Evolutionary conservation across 2,113 vertebrate genomes (phyloP), one percentile per base, ranked within the genome.

Genomic region (Lophius piscatorius): DNA sequence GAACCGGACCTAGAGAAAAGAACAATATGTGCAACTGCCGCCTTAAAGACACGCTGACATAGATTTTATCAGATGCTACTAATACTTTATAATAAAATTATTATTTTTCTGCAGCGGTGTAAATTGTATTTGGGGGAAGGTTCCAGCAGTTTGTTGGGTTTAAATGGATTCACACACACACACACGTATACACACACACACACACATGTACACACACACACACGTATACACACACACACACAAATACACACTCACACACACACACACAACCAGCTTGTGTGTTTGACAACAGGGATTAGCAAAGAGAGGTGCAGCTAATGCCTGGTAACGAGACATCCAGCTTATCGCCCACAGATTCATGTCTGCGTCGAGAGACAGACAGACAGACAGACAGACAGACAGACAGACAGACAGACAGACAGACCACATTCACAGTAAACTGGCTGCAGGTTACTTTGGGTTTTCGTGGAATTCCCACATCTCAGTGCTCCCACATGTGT

Each of bases 201-300:
- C 39, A 13, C 40, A 44, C 22, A 41, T 42, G 47, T 44, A 40
- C 52, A 28, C 44, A n/a, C 14, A 47, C 33, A 40, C 49, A 49
- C 31, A 44, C 35, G 70, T 39, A 21, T 24, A 11, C 24, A 54
- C 24, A 29, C 22, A 44, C 35, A 29, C 35, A 42, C 65, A 56
- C 46, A 59, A 21, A 47, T 22, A 36, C 40, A n/a, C 42, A 45
- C 23, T 29, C 54, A 29, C 46, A 16, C n/a, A 49, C 35, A 42
- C 50, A 50, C 28, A 46, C 31, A 74, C 40, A 22, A 46, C 45
- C 56, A 84, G 59, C 44, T 17, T 70, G 79, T 63, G 67, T 80
- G 75, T 80, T 69, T 82, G 82, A 82, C 71, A 82, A 78, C 69
- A 69, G 51, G 64, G 83, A 86, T 87, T 87, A 85, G 78, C 50